Percentiles rank a stretch among this genome's conserved stretches.
phyloP scores from a whole-genome alignment of 2,797 vertebrate genomes.

The Erethizon dorsatum region DNA sequence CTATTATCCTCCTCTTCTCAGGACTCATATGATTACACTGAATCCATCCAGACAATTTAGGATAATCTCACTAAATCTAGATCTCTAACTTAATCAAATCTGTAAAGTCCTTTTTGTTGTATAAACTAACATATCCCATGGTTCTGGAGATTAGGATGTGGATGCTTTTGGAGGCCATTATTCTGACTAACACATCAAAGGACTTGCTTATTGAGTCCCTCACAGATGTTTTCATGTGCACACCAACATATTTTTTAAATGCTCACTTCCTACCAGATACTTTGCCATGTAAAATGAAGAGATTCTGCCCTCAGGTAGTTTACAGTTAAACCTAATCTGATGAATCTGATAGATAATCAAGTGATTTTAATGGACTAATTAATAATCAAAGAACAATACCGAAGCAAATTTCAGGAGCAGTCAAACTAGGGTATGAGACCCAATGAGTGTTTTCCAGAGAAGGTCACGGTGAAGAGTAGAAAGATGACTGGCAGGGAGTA shows the following conservation, averaged over 20 bases:
- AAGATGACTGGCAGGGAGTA: too few species aligned
- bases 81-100: background rate
- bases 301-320: background rate
- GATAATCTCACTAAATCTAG: background rate
- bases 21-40: fast-evolving
- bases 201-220: background rate
- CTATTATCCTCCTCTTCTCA: background rate
- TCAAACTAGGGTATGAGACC: background rate
- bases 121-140: background rate
- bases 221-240: background rate
- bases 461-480: background rate
- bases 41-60: background rate
- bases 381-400: background rate
- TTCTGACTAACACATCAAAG: background rate
- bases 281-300: background rate
- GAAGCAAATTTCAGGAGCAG: background rate
- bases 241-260: background rate
- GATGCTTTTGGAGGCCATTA: background rate
- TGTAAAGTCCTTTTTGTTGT: background rate
- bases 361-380: background rate
- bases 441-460: background rate
- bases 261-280: background rate
- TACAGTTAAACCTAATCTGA: background rate
- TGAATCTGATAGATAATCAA: background rate
- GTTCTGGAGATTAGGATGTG: background rate